Percentiles rank a stretch among this genome's conserved stretches.
Evolutionary conservation across 2,113 vertebrate genomes (phyloP).

Genomic region (Oryzias javanicus): DNA sequence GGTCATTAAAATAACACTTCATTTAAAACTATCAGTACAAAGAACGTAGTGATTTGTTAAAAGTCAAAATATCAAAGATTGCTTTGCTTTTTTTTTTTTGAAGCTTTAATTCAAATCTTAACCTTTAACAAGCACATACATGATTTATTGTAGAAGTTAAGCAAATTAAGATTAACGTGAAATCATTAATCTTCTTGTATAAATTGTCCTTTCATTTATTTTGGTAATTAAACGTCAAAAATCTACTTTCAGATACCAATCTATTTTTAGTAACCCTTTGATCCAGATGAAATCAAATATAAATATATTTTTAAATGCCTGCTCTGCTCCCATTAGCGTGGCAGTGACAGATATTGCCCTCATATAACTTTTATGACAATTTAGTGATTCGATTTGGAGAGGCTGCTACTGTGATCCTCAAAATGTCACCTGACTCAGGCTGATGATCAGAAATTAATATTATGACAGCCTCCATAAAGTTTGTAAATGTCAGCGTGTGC

Average conservation of each 20-base stretch:
- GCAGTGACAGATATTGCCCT: slow-evolving; percentile 50
- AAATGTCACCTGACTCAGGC: slow-evolving; percentile 62
- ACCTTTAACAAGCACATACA: too few species aligned
- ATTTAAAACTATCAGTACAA: too few species aligned
- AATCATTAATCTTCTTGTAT: too few species aligned
- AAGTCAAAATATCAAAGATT: too few species aligned
- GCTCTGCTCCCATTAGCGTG: slow-evolving; percentile 42
- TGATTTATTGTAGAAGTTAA: too few species aligned
- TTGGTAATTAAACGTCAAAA: neutral
- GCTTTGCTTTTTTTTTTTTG: too few species aligned
- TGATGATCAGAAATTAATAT: slow-evolving; percentile 61
- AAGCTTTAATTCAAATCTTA: too few species aligned
- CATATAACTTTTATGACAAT: slow-evolving; percentile 54
- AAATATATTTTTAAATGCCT: neutral
- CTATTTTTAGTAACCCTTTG: neutral
- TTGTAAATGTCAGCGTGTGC: slow-evolving; percentile 65
- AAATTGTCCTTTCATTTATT: too few species aligned
- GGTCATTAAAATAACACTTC: too few species aligned
- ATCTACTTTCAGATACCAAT: neutral
- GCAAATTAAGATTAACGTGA: too few species aligned
- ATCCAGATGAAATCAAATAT: neutral
- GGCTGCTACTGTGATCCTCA: slow-evolving; percentile 51
- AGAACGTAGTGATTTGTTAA: too few species aligned
- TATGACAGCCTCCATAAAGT: slow-evolving; percentile 63
- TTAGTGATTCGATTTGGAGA: slow-evolving; percentile 62